Percentiles rank a stretch among this genome's conserved stretches.
Conservation (phyloP, 2,113 vertebrate species). For the Elaphurus davidianus region DNA sequence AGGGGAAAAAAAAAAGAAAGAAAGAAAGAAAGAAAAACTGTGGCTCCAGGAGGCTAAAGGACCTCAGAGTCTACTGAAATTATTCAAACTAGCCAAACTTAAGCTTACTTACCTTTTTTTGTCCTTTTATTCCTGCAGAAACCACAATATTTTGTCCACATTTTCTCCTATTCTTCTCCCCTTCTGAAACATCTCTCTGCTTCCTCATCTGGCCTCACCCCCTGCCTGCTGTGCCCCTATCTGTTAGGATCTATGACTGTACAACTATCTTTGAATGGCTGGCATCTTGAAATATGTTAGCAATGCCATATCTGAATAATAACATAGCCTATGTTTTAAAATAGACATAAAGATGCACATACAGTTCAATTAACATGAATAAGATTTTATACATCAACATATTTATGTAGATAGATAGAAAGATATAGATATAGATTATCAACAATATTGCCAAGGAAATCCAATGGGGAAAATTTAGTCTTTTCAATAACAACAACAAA, state of each 20-base stretch:
- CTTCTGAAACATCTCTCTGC: neutral
- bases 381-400: neutral
- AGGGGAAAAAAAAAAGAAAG: no score
- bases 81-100: neutral
- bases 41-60: neutral
- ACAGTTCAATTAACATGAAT: neutral
- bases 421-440: neutral
- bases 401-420: neutral
- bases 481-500: neutral
- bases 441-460: neutral
- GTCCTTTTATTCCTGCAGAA: neutral
- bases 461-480: neutral
- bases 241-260: neutral
- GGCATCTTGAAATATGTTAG: neutral
- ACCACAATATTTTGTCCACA: neutral
- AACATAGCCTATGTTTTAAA: neutral
- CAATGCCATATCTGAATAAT: neutral
- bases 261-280: neutral
- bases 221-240: neutral
- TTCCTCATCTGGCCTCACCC: neutral
- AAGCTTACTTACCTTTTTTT: neutral
- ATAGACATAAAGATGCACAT: neutral
- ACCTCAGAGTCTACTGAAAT: neutral
- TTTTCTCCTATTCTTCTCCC: neutral
- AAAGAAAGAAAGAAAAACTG: neutral